phyloP scores from a whole-genome alignment of 2,113 vertebrate genomes.

The Struthio camelus region DNA sequence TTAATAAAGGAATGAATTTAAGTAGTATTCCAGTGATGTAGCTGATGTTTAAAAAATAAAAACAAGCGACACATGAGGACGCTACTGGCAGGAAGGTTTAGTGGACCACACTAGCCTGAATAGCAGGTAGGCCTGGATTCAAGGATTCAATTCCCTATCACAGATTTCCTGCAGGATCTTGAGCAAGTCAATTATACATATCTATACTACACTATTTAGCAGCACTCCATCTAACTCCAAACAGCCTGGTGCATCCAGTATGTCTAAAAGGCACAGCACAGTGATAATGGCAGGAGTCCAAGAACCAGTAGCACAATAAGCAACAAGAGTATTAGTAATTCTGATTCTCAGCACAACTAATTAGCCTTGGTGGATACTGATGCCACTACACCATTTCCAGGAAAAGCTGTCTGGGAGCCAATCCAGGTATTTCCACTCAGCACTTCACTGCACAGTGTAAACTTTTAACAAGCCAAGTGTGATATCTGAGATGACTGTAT shows the following conservation, averaged over 20 bases:
- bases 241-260: background rate
- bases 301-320: background rate
- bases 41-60: background rate
- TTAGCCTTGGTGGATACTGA: background rate
- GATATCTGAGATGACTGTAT: background rate
- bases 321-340: background rate
- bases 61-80: background rate
- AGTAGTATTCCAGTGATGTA: background rate
- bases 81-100: background rate
- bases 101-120: background rate
- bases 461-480: constrained; percentile 5
- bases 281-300: background rate
- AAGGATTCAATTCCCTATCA: background rate
- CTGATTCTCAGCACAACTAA: background rate
- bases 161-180: background rate
- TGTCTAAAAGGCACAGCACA: background rate
- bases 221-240: background rate
- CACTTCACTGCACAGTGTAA: background rate
- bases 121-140: background rate
- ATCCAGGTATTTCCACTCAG: constrained; percentile 17
- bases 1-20: background rate
- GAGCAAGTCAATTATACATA: background rate
- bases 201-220: background rate
- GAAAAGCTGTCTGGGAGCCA: background rate
- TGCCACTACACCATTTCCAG: constrained; percentile 3